Evolutionary conservation across 35 echinoderm and acorn worm genomes (phyloP), one percentile per base, ranked within the genome.

Genomic region (Ptychodera flava): DNA sequence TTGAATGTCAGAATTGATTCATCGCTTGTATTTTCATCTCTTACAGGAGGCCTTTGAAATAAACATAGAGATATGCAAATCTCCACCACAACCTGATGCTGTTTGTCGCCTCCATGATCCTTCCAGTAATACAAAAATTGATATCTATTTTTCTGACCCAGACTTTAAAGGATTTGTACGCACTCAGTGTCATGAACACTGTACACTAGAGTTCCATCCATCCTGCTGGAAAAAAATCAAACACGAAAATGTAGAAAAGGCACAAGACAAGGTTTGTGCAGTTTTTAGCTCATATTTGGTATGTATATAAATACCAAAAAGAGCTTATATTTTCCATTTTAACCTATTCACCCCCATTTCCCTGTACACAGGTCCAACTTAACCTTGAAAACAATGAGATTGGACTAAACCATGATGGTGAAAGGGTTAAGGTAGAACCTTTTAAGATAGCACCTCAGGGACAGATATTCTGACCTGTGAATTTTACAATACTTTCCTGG

Each of bases 101-200:
- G 37, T 52, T 36, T 97, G 95, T 80, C 81, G 89, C 16, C 22
- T 12, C 22, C 82, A 91, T 31, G 14, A 36, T 0, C n/a, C 79
- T 16, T 93, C 91, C 82, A 77, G 76, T n/a, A 36, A 37, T 36
- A 79, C 78, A n/a, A 86, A 88, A 35, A 79, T 78, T 1, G 89
- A 97, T 37, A 93, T 97, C 29, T 97, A 97, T 81, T 52, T 93
- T 28, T 91, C 88, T 27, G 95, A 97, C 38, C 35, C 89, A 29
- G 92, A 91, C 1, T 97, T 97, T 80, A 97, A 91, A 77, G 92
- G 95, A 81, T 97, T 91, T 28, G 87, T 93, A 29, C 83, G 79
- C 85, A 84, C 82, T 14, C 31, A 33, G 1, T 97, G 95, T 77
- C 91, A 83, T 30, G 95, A 97, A 22, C 83, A 89, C 15, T 97